Conservation (phyloP, 2,888 invertebrate genomes). For the Venusia cambrica region DNA sequence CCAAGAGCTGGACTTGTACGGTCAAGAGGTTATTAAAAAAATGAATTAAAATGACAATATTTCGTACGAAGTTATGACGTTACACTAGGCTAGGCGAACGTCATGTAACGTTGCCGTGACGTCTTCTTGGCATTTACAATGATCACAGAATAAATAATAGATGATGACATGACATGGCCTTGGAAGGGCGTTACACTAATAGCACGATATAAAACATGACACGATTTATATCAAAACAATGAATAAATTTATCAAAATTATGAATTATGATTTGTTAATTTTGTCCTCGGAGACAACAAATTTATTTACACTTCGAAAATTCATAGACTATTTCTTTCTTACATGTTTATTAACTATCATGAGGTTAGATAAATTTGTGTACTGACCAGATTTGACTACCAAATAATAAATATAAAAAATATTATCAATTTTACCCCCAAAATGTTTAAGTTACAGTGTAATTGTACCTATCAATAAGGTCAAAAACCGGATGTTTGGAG, state of each 20-base stretch:
- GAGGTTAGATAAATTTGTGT: too few species aligned
- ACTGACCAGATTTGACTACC: slow-evolving; percentile 9
- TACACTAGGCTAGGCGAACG: slow-evolving; percentile 14
- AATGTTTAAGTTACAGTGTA: too few species aligned
- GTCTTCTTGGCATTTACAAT: slow-evolving; percentile 32
- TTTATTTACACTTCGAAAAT: too few species aligned
- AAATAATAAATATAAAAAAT: slow-evolving; percentile 2
- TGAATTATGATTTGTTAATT: slow-evolving; percentile 13
- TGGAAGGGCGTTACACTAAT: slow-evolving; percentile 33
- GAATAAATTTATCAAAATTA: slow-evolving; percentile 6
- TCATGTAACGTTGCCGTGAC: slow-evolving; percentile 32
- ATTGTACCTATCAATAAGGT: slow-evolving; percentile 19
- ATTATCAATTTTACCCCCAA: slow-evolving; percentile 2
- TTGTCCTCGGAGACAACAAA: too few species aligned
- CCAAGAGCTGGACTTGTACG: too few species aligned
- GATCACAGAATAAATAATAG: too few species aligned
- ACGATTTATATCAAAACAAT: slow-evolving; percentile 11
- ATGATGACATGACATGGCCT: slow-evolving; percentile 31
- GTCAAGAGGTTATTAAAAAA: too few species aligned
- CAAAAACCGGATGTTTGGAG: slow-evolving; percentile 35
- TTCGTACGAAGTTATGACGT: too few species aligned
- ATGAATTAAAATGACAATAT: too few species aligned
- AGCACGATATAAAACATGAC: slow-evolving; percentile 16
- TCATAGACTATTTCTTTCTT: too few species aligned
- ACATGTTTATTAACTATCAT: too few species aligned